A percentile compares a stretch with the other conserved stretches of the same genome.
phyloP scores from a whole-genome alignment of 2,113 vertebrate species.

The Daboia siamensis region DNA sequence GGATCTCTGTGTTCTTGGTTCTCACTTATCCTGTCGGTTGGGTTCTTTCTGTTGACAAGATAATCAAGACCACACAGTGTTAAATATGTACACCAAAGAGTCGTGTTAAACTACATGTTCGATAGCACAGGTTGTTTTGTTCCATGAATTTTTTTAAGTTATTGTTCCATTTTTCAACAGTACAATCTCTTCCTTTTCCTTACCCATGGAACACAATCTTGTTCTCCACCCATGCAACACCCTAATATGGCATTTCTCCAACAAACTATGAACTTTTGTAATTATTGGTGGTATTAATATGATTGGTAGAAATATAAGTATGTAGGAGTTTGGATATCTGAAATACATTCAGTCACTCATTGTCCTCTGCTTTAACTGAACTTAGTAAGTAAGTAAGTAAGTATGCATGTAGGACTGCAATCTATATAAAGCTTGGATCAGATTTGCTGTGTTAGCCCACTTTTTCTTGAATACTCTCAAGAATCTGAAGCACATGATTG shows the following conservation, averaged over 20 bases:
- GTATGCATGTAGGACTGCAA: neutral
- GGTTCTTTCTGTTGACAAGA: neutral
- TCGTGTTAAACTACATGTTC: neutral
- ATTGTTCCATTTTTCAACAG: neutral
- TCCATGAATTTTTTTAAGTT: neutral
- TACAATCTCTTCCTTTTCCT: neutral
- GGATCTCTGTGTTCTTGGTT: slow-evolving; percentile 7
- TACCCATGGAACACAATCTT: neutral
- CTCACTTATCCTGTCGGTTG: neutral
- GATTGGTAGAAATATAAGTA: neutral
- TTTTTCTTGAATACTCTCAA: neutral
- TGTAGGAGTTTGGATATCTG: neutral
- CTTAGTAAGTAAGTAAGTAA: neutral
- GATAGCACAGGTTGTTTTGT: slow-evolving; percentile 15
- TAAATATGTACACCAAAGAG: slow-evolving; percentile 9
- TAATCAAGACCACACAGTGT: neutral
- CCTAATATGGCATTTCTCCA: neutral
- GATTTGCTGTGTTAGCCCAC: neutral
- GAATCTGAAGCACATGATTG: neutral
- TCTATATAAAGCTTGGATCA: neutral
- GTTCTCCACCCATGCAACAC: neutral
- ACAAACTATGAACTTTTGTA: neutral
- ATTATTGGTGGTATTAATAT: neutral
- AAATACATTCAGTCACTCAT: neutral
- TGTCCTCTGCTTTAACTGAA: neutral